These are phyloP conservation scores for Campoplex nolae DNA, from an alignment of 2,888 invertebrate species.

Conservation along the genomic window DNA sequence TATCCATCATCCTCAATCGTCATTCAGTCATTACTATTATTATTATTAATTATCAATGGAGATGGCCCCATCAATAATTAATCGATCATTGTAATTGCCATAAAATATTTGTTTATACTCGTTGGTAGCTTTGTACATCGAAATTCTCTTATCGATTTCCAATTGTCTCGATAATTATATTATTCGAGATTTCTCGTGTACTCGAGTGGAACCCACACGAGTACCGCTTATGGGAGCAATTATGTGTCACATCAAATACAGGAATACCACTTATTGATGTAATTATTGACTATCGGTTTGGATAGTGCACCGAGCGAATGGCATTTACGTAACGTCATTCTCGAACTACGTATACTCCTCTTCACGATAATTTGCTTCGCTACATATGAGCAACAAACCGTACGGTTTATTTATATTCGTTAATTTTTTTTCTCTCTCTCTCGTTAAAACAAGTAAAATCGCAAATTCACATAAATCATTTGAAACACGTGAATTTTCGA, in stretches of 20 bases:
- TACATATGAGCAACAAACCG: background rate
- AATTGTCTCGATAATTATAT: background rate
- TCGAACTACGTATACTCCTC: background rate
- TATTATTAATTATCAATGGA: no score
- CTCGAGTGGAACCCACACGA: background rate
- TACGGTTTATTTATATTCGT: background rate
- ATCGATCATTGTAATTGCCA: background rate
- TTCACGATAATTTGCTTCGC: background rate
- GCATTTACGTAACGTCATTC: slow-evolving; percentile 39
- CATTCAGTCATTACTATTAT: no score
- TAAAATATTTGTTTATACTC: background rate
- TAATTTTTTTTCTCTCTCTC: background rate
- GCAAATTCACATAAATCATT: background rate
- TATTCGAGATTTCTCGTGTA: background rate
- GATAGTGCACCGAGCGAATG: slow-evolving; percentile 25
- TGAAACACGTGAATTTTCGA: background rate
- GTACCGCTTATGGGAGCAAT: slow-evolving; percentile 4
- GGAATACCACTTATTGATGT: background rate
- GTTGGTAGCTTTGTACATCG: background rate
- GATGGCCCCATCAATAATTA: no score
- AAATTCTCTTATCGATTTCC: background rate
- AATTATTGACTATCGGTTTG: slow-evolving; percentile 41
- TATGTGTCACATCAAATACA: background rate
- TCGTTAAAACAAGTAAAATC: background rate
- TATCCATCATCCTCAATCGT: background rate